Percentiles rank a stretch among this genome's conserved stretches.
phyloP scores from a whole-genome alignment of 2,888 invertebrate species.

The Linnaemya tessellans region DNA sequence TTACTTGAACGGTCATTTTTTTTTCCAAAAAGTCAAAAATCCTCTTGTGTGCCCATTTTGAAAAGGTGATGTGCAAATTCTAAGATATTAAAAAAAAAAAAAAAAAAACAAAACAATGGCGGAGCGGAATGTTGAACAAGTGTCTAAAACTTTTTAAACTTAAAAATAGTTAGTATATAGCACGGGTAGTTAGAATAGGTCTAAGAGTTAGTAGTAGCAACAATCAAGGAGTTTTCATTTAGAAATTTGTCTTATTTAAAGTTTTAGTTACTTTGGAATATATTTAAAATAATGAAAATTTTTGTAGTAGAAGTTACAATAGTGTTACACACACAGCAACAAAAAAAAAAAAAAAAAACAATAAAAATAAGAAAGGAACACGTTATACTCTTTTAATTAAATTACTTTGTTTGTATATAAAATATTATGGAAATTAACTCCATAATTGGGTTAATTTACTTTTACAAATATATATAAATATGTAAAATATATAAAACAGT shows the following conservation, averaged over 20 bases:
- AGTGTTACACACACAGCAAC: conserved; percentile 73
- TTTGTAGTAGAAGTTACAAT: conserved; percentile 71
- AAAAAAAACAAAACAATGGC: no score
- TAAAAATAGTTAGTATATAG: background rate
- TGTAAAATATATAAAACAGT: conserved; percentile 30
- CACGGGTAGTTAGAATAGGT: background rate
- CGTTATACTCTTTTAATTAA: conserved; percentile 26
- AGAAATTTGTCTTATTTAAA: conserved; percentile 30
- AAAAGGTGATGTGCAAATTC: no score
- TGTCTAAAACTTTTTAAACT: background rate
- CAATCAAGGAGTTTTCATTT: background rate
- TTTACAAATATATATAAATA: conserved; percentile 44
- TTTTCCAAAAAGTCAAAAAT: no score
- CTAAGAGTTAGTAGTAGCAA: background rate
- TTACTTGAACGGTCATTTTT: no score
- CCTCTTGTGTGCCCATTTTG: no score
- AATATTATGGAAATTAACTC: conserved; percentile 38
- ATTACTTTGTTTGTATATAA: conserved; percentile 34
- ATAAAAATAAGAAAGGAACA: conserved; percentile 39
- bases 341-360: conserved; percentile 62
- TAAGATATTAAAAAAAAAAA: no score
- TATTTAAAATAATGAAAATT: conserved; percentile 50
- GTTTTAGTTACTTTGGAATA: conserved; percentile 29
- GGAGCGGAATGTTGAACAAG: background rate
- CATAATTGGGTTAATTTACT: conserved; percentile 16